phyloP scores from a whole-genome alignment of 2,797 vertebrate genomes.

The Molossus alvarezi region DNA sequence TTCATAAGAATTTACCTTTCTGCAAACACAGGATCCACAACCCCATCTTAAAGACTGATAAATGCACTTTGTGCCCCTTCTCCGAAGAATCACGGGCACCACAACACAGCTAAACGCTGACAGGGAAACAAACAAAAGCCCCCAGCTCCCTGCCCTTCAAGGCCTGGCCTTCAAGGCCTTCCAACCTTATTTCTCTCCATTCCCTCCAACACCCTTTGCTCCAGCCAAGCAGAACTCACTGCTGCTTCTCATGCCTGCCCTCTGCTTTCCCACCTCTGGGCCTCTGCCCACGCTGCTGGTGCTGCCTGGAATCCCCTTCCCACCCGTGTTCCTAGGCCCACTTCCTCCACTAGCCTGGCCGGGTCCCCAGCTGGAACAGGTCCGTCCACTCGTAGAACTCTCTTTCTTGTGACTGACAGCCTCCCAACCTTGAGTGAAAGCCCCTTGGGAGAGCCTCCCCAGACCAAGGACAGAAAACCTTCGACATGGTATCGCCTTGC shows the following conservation, averaged over 20 bases:
- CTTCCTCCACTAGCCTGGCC: not conserved
- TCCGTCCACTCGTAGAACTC: not conserved
- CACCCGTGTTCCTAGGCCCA: not conserved
- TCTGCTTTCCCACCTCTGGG: not conserved
- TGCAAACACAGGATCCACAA: conserved; percentile 67
- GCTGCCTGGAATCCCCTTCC: not conserved
- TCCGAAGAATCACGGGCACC: not conserved
- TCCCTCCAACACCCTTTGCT: not conserved
- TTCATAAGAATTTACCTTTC: conserved; percentile 88
- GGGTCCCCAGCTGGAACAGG: not conserved
- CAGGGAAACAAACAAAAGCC: conserved; percentile 20
- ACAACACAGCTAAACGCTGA: not conserved
- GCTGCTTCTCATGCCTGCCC: not conserved
- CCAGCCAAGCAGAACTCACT: not conserved
- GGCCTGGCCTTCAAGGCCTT: not conserved
- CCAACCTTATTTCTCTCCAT: not conserved
- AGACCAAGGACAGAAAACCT: not conserved
- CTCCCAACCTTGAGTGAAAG: not conserved
- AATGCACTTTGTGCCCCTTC: not conserved
- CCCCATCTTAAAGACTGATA: not conserved
- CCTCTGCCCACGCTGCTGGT: accelerated
- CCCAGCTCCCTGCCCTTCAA: not conserved
- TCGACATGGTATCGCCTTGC: accelerated
- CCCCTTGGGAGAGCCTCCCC: not conserved
- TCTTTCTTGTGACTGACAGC: not conserved